Percentiles rank a stretch among this genome's conserved stretches.
Evolutionary conservation across 1,140 invertebrate genomes (phyloP).

Genomic region (Ectropis grisescens): DNA sequence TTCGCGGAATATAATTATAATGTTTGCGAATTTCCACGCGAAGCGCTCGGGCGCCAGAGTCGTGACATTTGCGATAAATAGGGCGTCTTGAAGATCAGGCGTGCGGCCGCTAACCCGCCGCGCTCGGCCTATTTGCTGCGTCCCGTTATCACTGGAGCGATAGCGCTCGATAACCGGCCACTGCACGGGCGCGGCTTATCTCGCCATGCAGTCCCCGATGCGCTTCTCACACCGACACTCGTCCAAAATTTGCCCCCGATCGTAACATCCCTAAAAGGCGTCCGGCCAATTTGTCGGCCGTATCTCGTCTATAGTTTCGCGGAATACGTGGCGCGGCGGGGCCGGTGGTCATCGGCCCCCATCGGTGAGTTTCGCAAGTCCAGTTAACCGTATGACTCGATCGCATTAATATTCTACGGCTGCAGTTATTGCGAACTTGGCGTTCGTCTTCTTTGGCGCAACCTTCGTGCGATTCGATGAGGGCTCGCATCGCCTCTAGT

Average conservation of each 20-base stretch:
- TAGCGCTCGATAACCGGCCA: conserved; percentile 29
- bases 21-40: too few species aligned
- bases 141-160: conserved; percentile 44
- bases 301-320: conserved; percentile 24
- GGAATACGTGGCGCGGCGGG: conserved; percentile 22
- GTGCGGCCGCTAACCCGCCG: conserved; percentile 22
- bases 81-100: conserved; percentile 15
- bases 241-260: conserved; percentile 32
- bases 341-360: conserved; percentile 50
- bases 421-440: conserved; percentile 45
- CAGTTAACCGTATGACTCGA: conserved; percentile 50
- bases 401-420: conserved; percentile 57
- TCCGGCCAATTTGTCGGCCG: too few species aligned
- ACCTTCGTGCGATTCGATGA: too few species aligned
- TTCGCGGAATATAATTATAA: too few species aligned
- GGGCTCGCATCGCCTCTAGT: too few species aligned
- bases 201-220: conserved; percentile 43
- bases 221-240: conserved; percentile 29
- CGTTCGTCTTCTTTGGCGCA: conserved; percentile 4
- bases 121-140: conserved; percentile 32
- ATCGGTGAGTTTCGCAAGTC: conserved; percentile 58
- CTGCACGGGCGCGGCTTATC: conserved; percentile 50
- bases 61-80: conserved; percentile 16
- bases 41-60: too few species aligned
- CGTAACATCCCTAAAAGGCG: too few species aligned